Evolutionary conservation across 2,888 invertebrate genomes (phyloP).

Genomic region (Callyntrura guangdongensis): DNA sequence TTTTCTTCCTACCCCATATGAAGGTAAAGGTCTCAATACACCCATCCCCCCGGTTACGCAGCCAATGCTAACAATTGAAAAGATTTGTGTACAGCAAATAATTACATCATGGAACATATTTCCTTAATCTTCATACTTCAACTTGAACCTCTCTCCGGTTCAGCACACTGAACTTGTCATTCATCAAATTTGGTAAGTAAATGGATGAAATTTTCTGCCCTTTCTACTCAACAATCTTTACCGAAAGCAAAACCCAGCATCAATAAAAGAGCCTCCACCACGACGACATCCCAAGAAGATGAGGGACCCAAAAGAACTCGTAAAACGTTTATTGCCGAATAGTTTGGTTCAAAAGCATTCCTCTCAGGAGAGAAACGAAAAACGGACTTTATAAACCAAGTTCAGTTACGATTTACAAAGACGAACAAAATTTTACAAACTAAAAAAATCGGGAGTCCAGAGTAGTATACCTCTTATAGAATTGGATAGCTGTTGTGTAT

Average conservation of each 20-base stretch:
- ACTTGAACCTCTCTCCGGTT: neutral
- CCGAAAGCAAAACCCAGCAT: too few relatives aligned
- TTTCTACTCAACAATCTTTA: too few relatives aligned
- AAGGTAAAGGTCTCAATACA: too few relatives aligned
- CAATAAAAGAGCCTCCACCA: too few relatives aligned
- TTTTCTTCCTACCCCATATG: too few relatives aligned
- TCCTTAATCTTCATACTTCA: neutral
- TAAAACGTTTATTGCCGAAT: conserved; percentile 32
- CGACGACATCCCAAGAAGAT: too few relatives aligned
- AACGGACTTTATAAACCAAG: conserved; percentile 6
- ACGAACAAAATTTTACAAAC: too few relatives aligned
- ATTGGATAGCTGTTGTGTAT: too few relatives aligned
- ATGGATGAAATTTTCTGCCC: conserved; percentile 25
- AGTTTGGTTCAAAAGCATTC: neutral
- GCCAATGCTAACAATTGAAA: conserved; percentile 1
- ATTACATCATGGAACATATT: too few relatives aligned
- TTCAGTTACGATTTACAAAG: neutral
- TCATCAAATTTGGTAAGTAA: conserved; percentile 63
- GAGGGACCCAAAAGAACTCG: conserved; percentile 22
- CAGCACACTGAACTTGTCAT: conserved; percentile 63
- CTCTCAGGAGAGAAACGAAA: conserved; percentile 23
- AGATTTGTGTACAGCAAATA: neutral
- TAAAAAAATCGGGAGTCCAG: too few relatives aligned
- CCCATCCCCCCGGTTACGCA: too few relatives aligned
- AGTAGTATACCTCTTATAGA: too few relatives aligned